Evolutionary conservation across 2,797 vertebrate species (phyloP).

Genomic region (Mionectes olivaceus): DNA sequence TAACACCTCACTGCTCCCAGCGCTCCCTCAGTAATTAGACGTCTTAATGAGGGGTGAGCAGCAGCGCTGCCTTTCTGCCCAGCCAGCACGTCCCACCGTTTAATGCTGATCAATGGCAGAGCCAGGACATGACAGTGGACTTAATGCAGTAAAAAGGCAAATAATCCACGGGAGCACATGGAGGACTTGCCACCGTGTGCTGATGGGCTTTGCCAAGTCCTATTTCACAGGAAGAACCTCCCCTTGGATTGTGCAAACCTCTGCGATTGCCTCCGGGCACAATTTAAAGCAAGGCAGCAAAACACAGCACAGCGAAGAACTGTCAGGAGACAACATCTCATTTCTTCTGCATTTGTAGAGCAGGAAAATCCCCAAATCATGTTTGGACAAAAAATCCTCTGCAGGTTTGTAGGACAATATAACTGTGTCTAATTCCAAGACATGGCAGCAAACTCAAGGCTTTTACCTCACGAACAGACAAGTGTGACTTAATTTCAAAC

Average conservation of each 20-base stretch:
- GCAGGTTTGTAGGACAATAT: not conserved
- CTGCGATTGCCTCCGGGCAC: not conserved
- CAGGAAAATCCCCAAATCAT: not conserved
- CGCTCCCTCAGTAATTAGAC: not conserved
- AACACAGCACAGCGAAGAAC: not conserved
- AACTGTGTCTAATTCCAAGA: not conserved
- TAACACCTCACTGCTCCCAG: not conserved
- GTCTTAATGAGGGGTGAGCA: not conserved
- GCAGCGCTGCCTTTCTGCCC: not conserved
- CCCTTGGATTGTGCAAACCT: not conserved
- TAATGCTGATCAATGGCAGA: not conserved
- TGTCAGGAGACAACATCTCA: not conserved
- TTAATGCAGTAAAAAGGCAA: slow-evolving; percentile 23
- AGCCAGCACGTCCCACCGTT: not conserved
- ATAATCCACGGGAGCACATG: not conserved
- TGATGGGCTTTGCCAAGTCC: not conserved
- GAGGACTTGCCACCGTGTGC: rapidly evolving
- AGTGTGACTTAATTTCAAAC: not conserved
- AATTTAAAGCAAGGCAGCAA: slow-evolving; percentile 1
- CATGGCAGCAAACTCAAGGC: not conserved
- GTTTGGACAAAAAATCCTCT: not conserved
- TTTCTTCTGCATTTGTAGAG: not conserved
- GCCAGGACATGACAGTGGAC: not conserved
- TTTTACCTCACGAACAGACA: not conserved
- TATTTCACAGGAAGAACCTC: not conserved